phyloP scores from a whole-genome alignment of 2,797 vertebrate genomes.

The Astyanax mexicanus region DNA sequence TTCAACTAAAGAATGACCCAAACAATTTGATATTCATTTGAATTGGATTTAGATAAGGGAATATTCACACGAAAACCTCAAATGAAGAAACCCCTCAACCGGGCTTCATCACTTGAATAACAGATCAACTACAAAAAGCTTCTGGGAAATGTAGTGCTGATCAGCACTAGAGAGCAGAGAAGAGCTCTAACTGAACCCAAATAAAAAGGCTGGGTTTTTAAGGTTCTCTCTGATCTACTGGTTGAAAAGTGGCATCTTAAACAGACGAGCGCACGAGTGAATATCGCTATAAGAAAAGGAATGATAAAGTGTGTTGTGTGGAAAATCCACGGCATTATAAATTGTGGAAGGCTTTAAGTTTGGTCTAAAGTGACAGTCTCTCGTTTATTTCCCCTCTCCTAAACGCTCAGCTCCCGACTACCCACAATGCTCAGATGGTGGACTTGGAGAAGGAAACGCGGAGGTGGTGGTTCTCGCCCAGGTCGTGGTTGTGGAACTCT shows the following conservation, averaged over 20 bases:
- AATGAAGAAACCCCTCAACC: too few species aligned
- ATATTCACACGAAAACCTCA: too few species aligned
- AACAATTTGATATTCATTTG: too few species aligned
- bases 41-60: too few species aligned
- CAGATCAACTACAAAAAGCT: not conserved
- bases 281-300: conserved; percentile 78
- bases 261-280: conserved; percentile 25
- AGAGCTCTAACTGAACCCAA: conserved; percentile 56
- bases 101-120: too few species aligned
- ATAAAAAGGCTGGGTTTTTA: conserved; percentile 60
- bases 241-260: conserved; percentile 72
- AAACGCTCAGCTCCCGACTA: conserved; percentile 1
- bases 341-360: conserved; percentile 68
- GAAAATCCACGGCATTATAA: conserved; percentile 65
- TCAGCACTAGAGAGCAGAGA: conserved; percentile 35
- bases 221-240: conserved; percentile 65
- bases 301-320: conserved; percentile 89
- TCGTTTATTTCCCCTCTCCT: conserved; percentile 63
- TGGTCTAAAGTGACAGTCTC: conserved; percentile 76
- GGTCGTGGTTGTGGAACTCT: conserved; percentile 91
- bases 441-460: conserved; percentile 96
- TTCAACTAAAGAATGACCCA: too few species aligned
- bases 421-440: conserved; percentile 80
- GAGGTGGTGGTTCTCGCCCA: conserved; percentile 89
- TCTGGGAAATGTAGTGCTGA: not conserved